Percentiles rank a stretch among this genome's conserved stretches.
These are phyloP conservation scores for Aspidoscelis tigris DNA, from an alignment of 2,113 vertebrate species.

Conservation along the genomic window DNA sequence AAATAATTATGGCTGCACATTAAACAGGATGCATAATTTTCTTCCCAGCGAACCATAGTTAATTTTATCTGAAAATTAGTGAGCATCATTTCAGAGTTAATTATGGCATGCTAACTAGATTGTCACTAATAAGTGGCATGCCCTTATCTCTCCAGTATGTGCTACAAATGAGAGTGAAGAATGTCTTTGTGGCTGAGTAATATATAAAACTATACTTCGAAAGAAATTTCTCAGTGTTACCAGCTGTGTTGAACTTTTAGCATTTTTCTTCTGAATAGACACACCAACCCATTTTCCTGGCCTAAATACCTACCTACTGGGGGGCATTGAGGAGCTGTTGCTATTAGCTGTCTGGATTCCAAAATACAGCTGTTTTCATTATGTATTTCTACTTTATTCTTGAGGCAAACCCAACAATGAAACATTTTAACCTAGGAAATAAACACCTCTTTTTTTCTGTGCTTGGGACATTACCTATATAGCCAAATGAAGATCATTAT, in stretches of 20 bases:
- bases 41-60: constrained; percentile 59
- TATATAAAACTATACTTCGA: constrained; percentile 1
- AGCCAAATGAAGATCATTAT: too few species aligned
- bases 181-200: constrained; percentile 44
- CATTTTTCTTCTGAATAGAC: too few species aligned
- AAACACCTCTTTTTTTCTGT: background rate
- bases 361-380: too few species aligned
- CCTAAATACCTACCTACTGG: too few species aligned
- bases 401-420: too few species aligned
- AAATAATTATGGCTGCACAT: constrained; percentile 75
- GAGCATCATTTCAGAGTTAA: constrained; percentile 72
- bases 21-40: constrained; percentile 64
- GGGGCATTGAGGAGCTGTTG: too few species aligned
- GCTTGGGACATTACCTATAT: background rate
- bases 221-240: background rate
- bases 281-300: too few species aligned
- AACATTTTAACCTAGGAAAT: background rate
- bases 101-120: constrained; percentile 62
- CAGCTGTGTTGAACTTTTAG: too few species aligned
- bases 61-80: constrained; percentile 75
- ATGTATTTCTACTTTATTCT: too few species aligned
- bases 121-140: constrained; percentile 57
- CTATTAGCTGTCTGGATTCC: too few species aligned
- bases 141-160: constrained; percentile 34
- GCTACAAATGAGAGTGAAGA: constrained; percentile 35